Percentiles rank a stretch among this genome's conserved stretches.
These are phyloP conservation scores for Alitta virens DNA, from an alignment of 2,888 invertebrate species.

Conservation along the genomic window DNA sequence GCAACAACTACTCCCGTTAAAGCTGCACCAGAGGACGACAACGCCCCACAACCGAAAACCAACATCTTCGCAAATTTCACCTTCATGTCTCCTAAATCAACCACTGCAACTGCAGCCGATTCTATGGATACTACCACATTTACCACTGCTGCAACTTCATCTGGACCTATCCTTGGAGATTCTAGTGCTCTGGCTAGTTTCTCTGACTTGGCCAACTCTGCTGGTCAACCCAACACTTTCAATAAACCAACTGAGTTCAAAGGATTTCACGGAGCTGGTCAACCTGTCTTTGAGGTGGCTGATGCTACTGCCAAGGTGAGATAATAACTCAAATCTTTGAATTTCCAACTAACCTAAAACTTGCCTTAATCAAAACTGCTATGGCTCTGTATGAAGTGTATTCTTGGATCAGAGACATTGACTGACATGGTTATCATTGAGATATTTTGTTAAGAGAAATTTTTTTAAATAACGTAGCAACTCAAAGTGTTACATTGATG, in stretches of 20 bases:
- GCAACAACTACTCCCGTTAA: not conserved
- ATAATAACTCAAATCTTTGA: too few species aligned
- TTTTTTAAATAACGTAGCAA: too few species aligned
- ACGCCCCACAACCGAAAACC: not conserved
- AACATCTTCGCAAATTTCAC: not conserved
- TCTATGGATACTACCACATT: not conserved
- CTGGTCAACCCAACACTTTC: conserved; percentile 2
- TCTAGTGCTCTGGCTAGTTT: conserved; percentile 1
- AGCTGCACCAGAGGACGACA: too few species aligned
- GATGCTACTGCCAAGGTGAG: not conserved
- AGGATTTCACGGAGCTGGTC: conserved; percentile 11
- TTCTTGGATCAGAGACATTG: too few species aligned
- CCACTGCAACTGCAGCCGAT: not conserved
- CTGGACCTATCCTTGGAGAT: not conserved
- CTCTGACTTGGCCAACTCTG: not conserved
- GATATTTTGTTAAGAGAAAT: too few species aligned
- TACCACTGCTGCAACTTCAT: not conserved
- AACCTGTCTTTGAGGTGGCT: conserved; percentile 13
- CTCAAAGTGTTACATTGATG: too few species aligned
- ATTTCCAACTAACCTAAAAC: too few species aligned
- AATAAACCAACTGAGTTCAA: not conserved
- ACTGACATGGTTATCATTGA: too few species aligned
- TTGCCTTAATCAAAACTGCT: too few species aligned
- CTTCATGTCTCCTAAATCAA: too few species aligned
- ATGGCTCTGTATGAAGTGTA: too few species aligned